Evolutionary conservation across 2,113 vertebrate genomes (phyloP), one percentile per base, ranked within the genome.

Genomic region (Xenopus laevis): DNA sequence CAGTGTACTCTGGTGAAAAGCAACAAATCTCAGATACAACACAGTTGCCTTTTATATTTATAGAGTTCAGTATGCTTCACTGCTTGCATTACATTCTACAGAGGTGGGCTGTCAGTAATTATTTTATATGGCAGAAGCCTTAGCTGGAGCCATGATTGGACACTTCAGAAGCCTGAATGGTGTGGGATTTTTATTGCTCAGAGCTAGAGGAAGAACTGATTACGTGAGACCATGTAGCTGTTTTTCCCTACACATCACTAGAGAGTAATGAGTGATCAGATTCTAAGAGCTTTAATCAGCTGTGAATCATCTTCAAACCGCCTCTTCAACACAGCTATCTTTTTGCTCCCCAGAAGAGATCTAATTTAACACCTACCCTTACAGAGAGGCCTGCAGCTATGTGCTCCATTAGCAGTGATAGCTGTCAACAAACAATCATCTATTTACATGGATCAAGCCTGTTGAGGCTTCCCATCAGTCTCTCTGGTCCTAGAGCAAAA

Each of bases 271-370:
- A 50, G 44, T 13, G 69, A 71, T 50, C 59, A 7, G 44, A 23
- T 57, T 58, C 27, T 58, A 57, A 69, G 67, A 62, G 58, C 69
- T 62, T 71, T 71, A 71, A 71, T 71, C 59, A 71, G 59, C 69
- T 21, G 18, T 62, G 58, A 71, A 71, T 62, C 69, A 47, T 62
- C 58, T 62, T 62, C 69, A 71, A 71, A 50, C n/a, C 61, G 40
- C 57, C 68, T 71, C 68, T 59, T 70, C 68, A 71, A 16, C 53
- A 33, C 13, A 60, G 13, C n/a, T 20, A 59, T 61, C 40, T 71
- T 27, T 27, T 17, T 13, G 18, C 21, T 57, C 44, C 40, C 44
- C 50, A 57, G 67, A 18, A 58, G 67, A 23, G 52, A 40, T n/a
- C 27, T 30, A 3, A 21, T 46, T 71, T 71, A 71, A 71, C 68